A percentile compares a stretch with the other conserved stretches of the same genome.
phyloP scores from a whole-genome alignment of 2,797 vertebrate genomes.

The Esox lucius region DNA sequence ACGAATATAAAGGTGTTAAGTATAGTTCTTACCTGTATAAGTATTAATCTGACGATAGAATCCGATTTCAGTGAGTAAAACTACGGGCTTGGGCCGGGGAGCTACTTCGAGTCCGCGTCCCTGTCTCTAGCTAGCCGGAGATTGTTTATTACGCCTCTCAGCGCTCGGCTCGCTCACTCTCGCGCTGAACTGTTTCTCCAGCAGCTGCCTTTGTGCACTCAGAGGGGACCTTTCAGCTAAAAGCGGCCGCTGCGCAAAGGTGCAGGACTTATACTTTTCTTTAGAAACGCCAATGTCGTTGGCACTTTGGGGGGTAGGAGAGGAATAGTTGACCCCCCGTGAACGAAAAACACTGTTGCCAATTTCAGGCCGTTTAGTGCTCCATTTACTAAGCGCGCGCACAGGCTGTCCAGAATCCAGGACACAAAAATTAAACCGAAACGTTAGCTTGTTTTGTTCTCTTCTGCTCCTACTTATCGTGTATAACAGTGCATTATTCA shows the following conservation, averaged over 20 bases:
- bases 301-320: slow-evolving; percentile 18
- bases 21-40: slow-evolving; percentile 66
- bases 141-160: slow-evolving; percentile 71
- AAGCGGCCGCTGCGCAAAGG: slow-evolving; percentile 80
- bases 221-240: slow-evolving; percentile 73
- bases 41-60: slow-evolving; percentile 28
- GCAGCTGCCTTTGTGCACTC: slow-evolving; percentile 83
- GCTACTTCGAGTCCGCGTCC: slow-evolving; percentile 39
- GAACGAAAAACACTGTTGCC: slow-evolving; percentile 37
- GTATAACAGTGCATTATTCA: background rate
- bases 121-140: slow-evolving; percentile 55
- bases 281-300: slow-evolving; percentile 32
- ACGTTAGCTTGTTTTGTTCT: slow-evolving; percentile 9
- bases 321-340: slow-evolving; percentile 24
- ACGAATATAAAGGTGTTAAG: slow-evolving; percentile 35
- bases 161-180: slow-evolving; percentile 61
- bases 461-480: background rate
- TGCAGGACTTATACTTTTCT: slow-evolving; percentile 65
- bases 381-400: slow-evolving; percentile 63
- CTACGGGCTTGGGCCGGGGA: slow-evolving; percentile 37
- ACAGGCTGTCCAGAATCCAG: slow-evolving; percentile 48
- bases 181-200: slow-evolving; percentile 74
- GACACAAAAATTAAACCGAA: slow-evolving; percentile 22
- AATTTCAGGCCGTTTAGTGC: slow-evolving; percentile 24
- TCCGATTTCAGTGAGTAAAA: slow-evolving; percentile 28